Conservation (phyloP, 2,888 invertebrate genomes). For the Trichacis sp. region DNA sequence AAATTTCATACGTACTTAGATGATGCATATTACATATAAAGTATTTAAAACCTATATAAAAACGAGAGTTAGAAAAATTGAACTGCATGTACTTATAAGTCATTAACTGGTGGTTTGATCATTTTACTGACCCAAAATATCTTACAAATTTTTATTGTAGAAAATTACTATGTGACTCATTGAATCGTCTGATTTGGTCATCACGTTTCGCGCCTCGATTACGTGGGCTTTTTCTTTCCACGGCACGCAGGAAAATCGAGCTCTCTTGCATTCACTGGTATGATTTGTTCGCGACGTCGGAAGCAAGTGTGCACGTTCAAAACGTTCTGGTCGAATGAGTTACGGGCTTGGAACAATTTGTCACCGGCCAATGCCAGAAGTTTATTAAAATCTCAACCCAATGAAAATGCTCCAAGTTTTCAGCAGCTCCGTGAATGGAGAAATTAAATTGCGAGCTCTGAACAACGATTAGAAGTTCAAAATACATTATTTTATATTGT, state of each 20-base stretch:
- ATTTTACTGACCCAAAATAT: too few relatives aligned
- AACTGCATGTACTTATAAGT: too few relatives aligned
- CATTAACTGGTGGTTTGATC: too few relatives aligned
- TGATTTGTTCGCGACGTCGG: conserved; percentile 31
- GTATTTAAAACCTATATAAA: too few relatives aligned
- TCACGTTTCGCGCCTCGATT: too few relatives aligned
- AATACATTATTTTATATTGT: not conserved
- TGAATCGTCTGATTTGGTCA: too few relatives aligned
- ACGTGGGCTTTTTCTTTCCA: not conserved
- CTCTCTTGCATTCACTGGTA: conserved; percentile 20
- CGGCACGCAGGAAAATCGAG: conserved; percentile 12
- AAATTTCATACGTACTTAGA: too few relatives aligned
- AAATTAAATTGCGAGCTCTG: not conserved
- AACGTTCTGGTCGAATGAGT: conserved; percentile 28
- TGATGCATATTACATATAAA: too few relatives aligned
- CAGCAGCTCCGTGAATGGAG: conserved; percentile 15
- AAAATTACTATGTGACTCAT: too few relatives aligned
- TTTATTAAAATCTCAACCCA: conserved; percentile 38
- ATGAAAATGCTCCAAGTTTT: conserved; percentile 3
- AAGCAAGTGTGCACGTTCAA: conserved; percentile 30
- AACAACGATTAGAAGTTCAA: not conserved
- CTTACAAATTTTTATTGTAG: too few relatives aligned
- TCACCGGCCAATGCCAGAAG: conserved; percentile 25
- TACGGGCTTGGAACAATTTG: conserved; percentile 33
- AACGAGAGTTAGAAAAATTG: too few relatives aligned